Percentiles rank a stretch among this genome's conserved stretches.
phyloP scores from a whole-genome alignment of 2,113 vertebrate species.

The Bufo gargarizans region DNA sequence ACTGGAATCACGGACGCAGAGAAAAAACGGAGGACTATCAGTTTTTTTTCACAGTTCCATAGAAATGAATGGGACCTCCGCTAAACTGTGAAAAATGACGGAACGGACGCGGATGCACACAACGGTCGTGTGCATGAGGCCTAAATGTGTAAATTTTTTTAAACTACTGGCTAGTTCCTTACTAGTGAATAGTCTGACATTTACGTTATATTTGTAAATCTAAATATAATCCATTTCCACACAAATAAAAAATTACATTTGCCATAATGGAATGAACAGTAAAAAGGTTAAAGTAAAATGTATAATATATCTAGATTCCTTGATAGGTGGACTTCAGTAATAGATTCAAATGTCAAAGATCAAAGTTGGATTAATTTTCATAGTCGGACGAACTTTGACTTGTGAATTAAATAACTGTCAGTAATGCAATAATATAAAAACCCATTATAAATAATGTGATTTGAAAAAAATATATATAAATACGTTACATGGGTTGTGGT shows the following conservation, averaged over 20 bases:
- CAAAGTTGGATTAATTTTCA: slow-evolving; percentile 49
- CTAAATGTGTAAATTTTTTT: neutral
- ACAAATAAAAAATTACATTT: slow-evolving; percentile 11
- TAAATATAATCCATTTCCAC: slow-evolving; percentile 6
- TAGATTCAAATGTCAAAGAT: slow-evolving; percentile 53
- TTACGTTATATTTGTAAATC: slow-evolving; percentile 24
- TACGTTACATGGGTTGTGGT: neutral
- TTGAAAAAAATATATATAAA: neutral
- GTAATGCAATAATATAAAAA: slow-evolving; percentile 27
- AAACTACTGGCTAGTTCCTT: no score
- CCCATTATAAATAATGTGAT: slow-evolving; percentile 25
- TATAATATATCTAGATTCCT: slow-evolving; percentile 7
- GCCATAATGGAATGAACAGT: slow-evolving; percentile 30
- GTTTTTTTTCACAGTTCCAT: no score
- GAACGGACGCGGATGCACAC: no score
- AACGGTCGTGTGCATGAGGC: no score
- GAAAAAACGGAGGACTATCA: no score
- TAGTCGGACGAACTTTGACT: slow-evolving; percentile 27
- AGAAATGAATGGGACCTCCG: no score
- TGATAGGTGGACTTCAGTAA: slow-evolving; percentile 33
- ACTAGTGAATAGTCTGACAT: slow-evolving; percentile 25
- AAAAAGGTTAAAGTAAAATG: slow-evolving; percentile 47
- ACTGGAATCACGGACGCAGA: no score
- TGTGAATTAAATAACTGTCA: slow-evolving; percentile 29
- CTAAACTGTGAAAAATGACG: no score